Conservation (phyloP, 2,888 invertebrate species). For the Priocnemis perturbator region DNA sequence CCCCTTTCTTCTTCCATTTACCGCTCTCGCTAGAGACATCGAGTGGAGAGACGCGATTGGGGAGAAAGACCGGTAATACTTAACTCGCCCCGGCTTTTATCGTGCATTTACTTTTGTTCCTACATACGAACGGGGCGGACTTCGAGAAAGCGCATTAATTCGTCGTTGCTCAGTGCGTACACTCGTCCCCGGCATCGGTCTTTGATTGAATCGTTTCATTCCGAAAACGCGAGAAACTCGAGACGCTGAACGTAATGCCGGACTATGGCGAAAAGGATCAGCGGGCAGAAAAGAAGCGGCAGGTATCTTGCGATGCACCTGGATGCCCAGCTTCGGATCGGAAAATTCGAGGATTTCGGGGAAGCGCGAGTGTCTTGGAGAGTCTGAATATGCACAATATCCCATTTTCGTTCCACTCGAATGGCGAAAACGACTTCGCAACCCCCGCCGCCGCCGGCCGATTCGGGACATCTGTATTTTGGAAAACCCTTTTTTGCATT, state of each 20-base stretch:
- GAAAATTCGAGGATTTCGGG: not conserved
- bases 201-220: too few relatives aligned
- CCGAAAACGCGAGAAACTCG: too few relatives aligned
- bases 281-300: conserved; percentile 2
- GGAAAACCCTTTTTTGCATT: conserved; percentile 60
- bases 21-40: conserved; percentile 11
- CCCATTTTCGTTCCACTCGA: conserved; percentile 65
- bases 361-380: conserved; percentile 47
- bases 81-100: too few relatives aligned
- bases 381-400: conserved; percentile 44
- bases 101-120: too few relatives aligned
- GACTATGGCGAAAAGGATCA: not conserved
- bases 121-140: too few relatives aligned
- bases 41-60: not conserved
- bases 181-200: not conserved
- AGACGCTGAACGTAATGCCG: not conserved
- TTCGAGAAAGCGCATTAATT: too few relatives aligned
- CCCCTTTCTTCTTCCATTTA: conserved; percentile 12
- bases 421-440: conserved; percentile 32
- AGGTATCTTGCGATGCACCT: conserved; percentile 9
- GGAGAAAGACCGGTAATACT: too few relatives aligned
- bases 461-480: conserved; percentile 66
- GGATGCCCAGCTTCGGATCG: not conserved
- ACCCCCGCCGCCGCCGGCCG: conserved; percentile 20
- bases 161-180: not conserved